Percentiles rank a stretch among this genome's conserved stretches.
Conservation (phyloP, 2,888 invertebrate species). For the Physocephala rufipes region DNA sequence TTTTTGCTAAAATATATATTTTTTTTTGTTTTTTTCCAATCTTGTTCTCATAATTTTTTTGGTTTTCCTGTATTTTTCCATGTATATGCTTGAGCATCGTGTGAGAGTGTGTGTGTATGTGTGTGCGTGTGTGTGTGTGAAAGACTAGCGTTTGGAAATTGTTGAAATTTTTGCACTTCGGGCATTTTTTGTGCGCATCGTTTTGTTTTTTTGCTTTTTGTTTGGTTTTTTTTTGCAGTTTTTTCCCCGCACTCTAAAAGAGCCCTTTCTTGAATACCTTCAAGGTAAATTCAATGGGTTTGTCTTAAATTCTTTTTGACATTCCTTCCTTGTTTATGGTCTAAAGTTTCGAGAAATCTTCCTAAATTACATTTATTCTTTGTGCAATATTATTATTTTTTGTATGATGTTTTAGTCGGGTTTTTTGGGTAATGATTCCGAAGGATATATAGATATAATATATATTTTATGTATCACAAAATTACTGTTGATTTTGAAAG, state of each 20-base stretch:
- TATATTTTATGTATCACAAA: not conserved
- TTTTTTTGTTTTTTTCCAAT: not conserved
- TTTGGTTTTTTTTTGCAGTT: too few species aligned
- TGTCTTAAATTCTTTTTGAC: constrained; percentile 11
- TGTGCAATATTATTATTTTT: not conserved
- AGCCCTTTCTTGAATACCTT: too few species aligned
- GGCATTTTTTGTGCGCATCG: not conserved
- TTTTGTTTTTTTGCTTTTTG: not conserved
- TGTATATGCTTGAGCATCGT: too few species aligned
- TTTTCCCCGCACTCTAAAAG: not conserved
- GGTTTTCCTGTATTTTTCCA: not conserved
- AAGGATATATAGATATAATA: not conserved
- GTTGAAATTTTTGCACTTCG: not conserved
- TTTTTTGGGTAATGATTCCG: not conserved
- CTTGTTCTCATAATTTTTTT: not conserved
- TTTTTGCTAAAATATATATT: not conserved
- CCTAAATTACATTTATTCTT: not conserved
- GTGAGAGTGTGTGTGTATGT: not conserved
- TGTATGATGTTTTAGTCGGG: not conserved
- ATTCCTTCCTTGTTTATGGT: not conserved
- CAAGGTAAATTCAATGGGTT: not conserved
- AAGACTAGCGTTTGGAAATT: constrained; percentile 1
- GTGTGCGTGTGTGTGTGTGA: constrained; percentile 2
- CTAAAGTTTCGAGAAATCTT: not conserved
- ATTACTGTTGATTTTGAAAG: not conserved